Evolutionary conservation across 2,888 invertebrate species (phyloP).

Genomic region (Drosophila greeni): DNA sequence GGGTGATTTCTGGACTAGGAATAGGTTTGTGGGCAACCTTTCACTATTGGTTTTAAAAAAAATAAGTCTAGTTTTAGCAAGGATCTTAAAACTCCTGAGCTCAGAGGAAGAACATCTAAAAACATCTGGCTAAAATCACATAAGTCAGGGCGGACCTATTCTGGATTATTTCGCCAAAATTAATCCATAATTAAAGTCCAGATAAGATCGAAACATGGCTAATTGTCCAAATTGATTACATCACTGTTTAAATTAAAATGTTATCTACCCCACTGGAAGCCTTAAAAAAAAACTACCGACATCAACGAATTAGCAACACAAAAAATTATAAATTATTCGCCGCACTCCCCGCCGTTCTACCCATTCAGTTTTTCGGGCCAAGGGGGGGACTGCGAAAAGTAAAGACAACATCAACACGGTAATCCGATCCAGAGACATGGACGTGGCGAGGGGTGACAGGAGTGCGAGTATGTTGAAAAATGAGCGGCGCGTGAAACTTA

Average conservation of each 20-base stretch:
- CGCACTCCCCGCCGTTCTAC: constrained; percentile 11
- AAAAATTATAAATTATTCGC: constrained; percentile 42
- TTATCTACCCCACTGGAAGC: constrained; percentile 45
- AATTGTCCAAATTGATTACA: constrained; percentile 11
- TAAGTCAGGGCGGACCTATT: too few species aligned
- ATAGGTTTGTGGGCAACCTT: neutral
- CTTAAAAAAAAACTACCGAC: constrained; percentile 33
- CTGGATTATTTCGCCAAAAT: neutral
- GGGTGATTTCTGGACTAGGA: too few species aligned
- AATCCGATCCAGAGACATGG: constrained; percentile 60
- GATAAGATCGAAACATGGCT: neutral
- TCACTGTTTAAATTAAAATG: constrained; percentile 40
- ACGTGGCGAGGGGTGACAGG: constrained; percentile 16
- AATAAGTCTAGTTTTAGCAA: neutral
- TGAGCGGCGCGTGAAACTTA: constrained; percentile 75
- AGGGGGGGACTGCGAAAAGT: constrained; percentile 38
- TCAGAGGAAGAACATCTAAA: neutral
- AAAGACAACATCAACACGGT: constrained; percentile 68
- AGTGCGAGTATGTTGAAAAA: constrained; percentile 58
- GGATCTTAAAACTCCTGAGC: neutral
- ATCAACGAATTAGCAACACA: constrained; percentile 46
- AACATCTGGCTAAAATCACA: too few species aligned
- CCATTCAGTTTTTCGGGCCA: neutral
- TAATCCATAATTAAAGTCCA: neutral
- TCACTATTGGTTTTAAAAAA: neutral